Conservation (phyloP, 1,140 invertebrate genomes). For the Lepeophtheirus salmonis region DNA sequence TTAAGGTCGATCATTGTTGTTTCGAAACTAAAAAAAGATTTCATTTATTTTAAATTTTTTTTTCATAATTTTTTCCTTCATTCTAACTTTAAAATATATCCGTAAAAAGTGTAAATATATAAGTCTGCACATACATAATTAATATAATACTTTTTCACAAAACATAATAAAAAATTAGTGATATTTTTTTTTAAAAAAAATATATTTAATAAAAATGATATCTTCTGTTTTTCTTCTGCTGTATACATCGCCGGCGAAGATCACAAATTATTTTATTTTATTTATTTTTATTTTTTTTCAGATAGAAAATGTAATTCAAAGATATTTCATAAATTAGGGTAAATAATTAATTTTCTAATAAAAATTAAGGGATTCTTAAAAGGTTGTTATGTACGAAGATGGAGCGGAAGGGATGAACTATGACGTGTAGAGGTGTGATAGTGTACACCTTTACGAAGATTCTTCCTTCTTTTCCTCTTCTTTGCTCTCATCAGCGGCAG, state of each 20-base stretch:
- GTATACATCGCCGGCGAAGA: not conserved
- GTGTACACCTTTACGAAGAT: not conserved
- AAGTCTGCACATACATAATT: not conserved
- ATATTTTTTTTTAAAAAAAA: too few relatives aligned
- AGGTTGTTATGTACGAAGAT: not conserved
- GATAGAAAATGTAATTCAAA: not conserved
- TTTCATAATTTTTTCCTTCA: not conserved
- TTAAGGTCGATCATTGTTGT: too few relatives aligned
- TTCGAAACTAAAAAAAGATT: not conserved
- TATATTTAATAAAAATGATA: too few relatives aligned
- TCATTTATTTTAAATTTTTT: not conserved
- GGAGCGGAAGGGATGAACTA: not conserved
- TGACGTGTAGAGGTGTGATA: not conserved
- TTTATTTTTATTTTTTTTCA: too few relatives aligned
- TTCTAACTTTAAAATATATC: not conserved
- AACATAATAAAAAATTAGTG: not conserved
- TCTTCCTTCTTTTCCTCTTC: not conserved
- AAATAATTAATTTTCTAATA: not conserved
- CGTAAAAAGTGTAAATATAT: not conserved
- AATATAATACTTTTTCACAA: not conserved
- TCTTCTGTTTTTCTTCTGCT: not conserved
- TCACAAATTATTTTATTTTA: too few relatives aligned
- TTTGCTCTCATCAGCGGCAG: not conserved
- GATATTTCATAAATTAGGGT: not conserved
- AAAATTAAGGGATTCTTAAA: not conserved